Evolutionary conservation across 2,113 vertebrate species (phyloP).

Genomic region (Odocoileus virginianus): DNA sequence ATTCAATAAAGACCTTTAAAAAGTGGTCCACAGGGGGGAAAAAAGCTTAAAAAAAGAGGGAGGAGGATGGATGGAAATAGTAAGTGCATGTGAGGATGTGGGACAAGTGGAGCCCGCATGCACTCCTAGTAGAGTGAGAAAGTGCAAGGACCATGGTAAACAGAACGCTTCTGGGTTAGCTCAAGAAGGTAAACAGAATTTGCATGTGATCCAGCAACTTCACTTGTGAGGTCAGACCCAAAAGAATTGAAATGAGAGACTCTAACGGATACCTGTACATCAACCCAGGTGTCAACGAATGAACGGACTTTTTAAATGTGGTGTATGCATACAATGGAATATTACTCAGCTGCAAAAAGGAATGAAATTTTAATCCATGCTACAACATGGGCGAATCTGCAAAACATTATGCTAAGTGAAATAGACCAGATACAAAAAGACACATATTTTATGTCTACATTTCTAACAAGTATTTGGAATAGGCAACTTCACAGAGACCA

Average conservation of each 20-base stretch:
- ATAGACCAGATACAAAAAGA: neutral
- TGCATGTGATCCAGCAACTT: neutral
- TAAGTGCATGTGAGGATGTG: neutral
- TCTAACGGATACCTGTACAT: neutral
- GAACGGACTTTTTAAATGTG: neutral
- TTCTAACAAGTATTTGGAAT: neutral
- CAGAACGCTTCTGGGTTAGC: neutral
- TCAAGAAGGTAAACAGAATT: neutral
- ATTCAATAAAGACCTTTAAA: neutral
- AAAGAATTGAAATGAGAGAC: neutral
- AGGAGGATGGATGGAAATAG: accelerated
- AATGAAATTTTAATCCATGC: neutral
- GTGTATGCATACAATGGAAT: neutral
- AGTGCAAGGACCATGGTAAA: neutral
- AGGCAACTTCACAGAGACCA: neutral
- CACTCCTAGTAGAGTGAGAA: neutral
- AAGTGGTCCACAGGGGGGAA: neutral
- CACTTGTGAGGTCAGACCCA: neutral
- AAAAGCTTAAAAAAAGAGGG: neutral
- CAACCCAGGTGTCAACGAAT: neutral
- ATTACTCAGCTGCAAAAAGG: neutral
- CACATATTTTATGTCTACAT: neutral
- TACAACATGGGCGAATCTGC: neutral
- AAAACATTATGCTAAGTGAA: neutral
- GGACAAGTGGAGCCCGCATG: neutral